Evolutionary conservation across 2,797 vertebrate genomes (phyloP).

Genomic region (Cynodonichthys magdalenae): DNA sequence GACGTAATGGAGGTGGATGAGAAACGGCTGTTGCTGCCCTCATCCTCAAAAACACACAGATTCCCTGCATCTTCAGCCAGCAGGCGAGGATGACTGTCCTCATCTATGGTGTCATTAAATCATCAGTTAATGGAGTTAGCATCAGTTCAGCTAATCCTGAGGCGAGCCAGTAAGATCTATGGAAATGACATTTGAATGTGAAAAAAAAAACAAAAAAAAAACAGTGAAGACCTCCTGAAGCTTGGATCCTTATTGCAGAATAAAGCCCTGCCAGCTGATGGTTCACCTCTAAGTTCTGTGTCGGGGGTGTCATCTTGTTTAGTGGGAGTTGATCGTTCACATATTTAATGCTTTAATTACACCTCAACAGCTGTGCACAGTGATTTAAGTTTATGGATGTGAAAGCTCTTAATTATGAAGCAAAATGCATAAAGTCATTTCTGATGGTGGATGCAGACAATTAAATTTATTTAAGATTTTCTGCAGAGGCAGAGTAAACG

Average conservation of each 20-base stretch:
- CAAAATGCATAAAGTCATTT: conserved; percentile 87
- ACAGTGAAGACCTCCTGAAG: conserved; percentile 23
- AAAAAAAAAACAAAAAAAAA: conserved; percentile 29
- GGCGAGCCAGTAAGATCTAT: conserved; percentile 66
- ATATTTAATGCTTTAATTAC: conserved; percentile 89
- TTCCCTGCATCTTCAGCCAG: conserved; percentile 65
- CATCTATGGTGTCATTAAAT: conserved; percentile 75
- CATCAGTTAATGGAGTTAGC: conserved; percentile 79
- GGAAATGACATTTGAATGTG: conserved; percentile 56
- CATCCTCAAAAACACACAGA: conserved; percentile 74
- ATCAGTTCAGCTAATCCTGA: conserved; percentile 67
- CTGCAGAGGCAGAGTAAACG: conserved; percentile 74
- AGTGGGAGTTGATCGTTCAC: conserved; percentile 84
- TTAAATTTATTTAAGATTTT: conserved; percentile 88
- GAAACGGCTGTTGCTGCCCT: conserved; percentile 71
- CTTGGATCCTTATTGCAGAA: conserved; percentile 37
- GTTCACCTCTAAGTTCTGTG: conserved; percentile 77
- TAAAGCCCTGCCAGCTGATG: conserved; percentile 44
- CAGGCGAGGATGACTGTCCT: conserved; percentile 74
- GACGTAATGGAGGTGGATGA: conserved; percentile 77
- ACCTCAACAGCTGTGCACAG: conserved; percentile 86
- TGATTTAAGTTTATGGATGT: conserved; percentile 89
- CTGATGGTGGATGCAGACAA: conserved; percentile 86
- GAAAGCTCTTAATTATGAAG: conserved; percentile 88
- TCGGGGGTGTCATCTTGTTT: conserved; percentile 81